Evolutionary conservation across 2,888 invertebrate species (phyloP).

Genomic region (Eueremaeus valkanovi): DNA sequence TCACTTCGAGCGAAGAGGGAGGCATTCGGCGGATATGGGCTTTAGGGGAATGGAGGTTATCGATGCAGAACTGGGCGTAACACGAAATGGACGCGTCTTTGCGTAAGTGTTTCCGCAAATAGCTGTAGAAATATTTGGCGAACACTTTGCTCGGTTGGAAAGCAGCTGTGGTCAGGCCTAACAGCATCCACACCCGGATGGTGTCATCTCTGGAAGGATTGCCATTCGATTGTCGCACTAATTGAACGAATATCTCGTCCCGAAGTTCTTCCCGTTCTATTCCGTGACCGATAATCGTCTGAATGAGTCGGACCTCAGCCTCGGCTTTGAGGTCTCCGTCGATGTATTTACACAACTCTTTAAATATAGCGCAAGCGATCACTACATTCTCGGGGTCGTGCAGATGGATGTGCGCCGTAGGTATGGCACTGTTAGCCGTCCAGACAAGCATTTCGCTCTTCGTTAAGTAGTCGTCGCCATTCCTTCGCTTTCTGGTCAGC

Average conservation of each 20-base stretch:
- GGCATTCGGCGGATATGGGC: constrained; percentile 76
- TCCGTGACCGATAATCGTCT: constrained; percentile 76
- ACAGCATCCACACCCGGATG: constrained; percentile 78
- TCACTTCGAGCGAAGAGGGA: constrained; percentile 87
- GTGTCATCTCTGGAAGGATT: constrained; percentile 79
- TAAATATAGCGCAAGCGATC: constrained; percentile 81
- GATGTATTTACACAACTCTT: constrained; percentile 66
- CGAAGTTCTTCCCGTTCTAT: constrained; percentile 84
- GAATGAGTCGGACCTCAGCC: constrained; percentile 74
- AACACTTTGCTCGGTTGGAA: constrained; percentile 83
- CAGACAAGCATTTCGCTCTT: constrained; percentile 90
- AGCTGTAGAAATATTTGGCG: constrained; percentile 72
- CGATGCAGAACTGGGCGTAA: constrained; percentile 89
- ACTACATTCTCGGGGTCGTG: constrained; percentile 91
- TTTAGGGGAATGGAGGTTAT: constrained; percentile 71
- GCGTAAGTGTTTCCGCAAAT: constrained; percentile 64
- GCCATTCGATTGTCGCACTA: constrained; percentile 61
- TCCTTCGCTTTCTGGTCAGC: constrained; percentile 48
- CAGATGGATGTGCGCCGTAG: constrained; percentile 87
- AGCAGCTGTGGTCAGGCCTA: constrained; percentile 83
- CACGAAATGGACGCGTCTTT: constrained; percentile 69
- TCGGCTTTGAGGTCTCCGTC: constrained; percentile 81
- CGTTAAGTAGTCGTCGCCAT: constrained; percentile 59
- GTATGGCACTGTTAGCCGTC: constrained; percentile 79
- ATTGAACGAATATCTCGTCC: constrained; percentile 72